Percentiles rank a stretch among this genome's conserved stretches.
phyloP scores from a whole-genome alignment of 2,113 vertebrate species.

The Centrocercus urophasianus region DNA sequence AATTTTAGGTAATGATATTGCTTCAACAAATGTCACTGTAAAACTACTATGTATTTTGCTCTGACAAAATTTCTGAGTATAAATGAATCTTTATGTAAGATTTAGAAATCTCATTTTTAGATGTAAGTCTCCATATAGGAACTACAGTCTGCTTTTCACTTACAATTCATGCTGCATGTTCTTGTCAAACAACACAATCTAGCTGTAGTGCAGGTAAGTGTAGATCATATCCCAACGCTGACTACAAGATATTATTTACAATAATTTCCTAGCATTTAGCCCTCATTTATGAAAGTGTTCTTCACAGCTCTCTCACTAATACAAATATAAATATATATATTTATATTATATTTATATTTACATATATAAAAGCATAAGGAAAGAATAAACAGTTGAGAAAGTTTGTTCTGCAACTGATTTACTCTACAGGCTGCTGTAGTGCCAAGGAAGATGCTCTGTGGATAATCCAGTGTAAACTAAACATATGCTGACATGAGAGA shows the following conservation, averaged over 20 bases:
- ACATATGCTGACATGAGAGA: background rate
- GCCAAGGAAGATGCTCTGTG: background rate
- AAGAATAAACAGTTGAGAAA: background rate
- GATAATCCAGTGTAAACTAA: background rate
- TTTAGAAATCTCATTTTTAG: background rate
- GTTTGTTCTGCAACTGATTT: background rate
- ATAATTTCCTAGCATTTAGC: background rate
- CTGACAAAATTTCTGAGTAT: background rate
- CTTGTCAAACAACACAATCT: background rate
- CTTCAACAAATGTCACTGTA: background rate
- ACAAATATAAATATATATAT: background rate
- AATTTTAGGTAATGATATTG: fast-evolving
- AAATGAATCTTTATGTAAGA: background rate
- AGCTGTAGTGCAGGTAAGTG: background rate
- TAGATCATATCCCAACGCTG: background rate
- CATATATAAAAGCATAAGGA: background rate
- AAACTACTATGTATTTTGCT: background rate
- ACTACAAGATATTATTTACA: background rate
- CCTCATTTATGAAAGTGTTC: background rate
- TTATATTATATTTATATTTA: background rate
- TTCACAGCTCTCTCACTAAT: background rate
- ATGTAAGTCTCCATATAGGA: background rate
- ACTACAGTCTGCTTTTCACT: background rate
- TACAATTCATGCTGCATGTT: background rate
- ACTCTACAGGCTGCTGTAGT: background rate